These are phyloP conservation scores for cat (Felis catus) DNA, from an alignment of 2,113 vertebrate genomes.

Conservation along the genomic window F.catus_Fca126_mat1.0 CM031424.1:24589501-24590000, in stretches of 20 bases:
- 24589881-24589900: not conserved
- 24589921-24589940: not conserved
- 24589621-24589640: not conserved
- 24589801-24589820: not conserved
- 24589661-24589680: not conserved
- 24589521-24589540: not conserved
- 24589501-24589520: not conserved
- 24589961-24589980: not conserved
- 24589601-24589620: not conserved
- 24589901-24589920: not conserved
- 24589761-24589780: not conserved
- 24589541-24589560: not conserved
- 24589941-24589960: not conserved
- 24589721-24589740: not conserved
- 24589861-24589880: not conserved
- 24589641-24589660: not conserved
- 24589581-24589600: not conserved
- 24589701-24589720: not conserved
- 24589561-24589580: not conserved
- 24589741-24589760: not conserved
- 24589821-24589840: not conserved
- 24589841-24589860: not conserved
- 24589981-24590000: not conserved
- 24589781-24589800: not conserved
- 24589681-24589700: not conserved